Evolutionary conservation across 2,888 invertebrate genomes (phyloP).

Genomic region (Hirtodrosophila duncani): DNA sequence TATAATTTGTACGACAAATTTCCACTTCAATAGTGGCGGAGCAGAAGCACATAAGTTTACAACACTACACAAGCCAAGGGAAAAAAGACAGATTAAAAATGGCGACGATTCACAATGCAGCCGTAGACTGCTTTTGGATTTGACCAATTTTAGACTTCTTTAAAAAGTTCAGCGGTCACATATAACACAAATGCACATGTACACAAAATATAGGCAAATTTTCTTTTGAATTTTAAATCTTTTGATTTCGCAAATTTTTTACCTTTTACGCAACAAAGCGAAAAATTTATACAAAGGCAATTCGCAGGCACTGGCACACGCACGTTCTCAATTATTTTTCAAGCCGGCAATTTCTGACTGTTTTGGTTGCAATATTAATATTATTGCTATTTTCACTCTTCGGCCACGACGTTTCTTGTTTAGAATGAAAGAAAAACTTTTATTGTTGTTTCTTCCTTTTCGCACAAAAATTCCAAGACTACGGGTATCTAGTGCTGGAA

Average conservation of each 20-base stretch:
- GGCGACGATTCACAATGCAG: constrained; percentile 62
- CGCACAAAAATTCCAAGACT: constrained; percentile 73
- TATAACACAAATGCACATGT: constrained; percentile 39
- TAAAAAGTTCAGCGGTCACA: no score
- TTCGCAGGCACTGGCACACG: constrained; percentile 43
- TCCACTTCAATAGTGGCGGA: no score
- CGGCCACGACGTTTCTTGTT: constrained; percentile 39
- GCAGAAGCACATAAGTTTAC: constrained; percentile 36
- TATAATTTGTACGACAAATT: no score
- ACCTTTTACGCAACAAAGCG: constrained; percentile 67
- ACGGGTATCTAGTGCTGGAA: constrained; percentile 33
- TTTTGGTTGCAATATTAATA: no score
- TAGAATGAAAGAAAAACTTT: constrained; percentile 57
- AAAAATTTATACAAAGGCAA: constrained; percentile 28
- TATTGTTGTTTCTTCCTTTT: constrained; percentile 76
- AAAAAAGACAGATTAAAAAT: constrained; percentile 66
- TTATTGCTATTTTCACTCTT: constrained; percentile 11
- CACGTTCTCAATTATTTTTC: no score
- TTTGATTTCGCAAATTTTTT: constrained; percentile 34
- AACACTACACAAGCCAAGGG: constrained; percentile 44
- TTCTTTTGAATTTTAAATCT: not conserved
- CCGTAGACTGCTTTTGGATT: constrained; percentile 56
- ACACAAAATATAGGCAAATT: no score
- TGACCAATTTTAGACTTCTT: not conserved
- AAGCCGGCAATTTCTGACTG: no score